These are phyloP conservation scores for Albula goreensis DNA, from an alignment of 2,113 vertebrate species.

Conservation along the genomic window DNA sequence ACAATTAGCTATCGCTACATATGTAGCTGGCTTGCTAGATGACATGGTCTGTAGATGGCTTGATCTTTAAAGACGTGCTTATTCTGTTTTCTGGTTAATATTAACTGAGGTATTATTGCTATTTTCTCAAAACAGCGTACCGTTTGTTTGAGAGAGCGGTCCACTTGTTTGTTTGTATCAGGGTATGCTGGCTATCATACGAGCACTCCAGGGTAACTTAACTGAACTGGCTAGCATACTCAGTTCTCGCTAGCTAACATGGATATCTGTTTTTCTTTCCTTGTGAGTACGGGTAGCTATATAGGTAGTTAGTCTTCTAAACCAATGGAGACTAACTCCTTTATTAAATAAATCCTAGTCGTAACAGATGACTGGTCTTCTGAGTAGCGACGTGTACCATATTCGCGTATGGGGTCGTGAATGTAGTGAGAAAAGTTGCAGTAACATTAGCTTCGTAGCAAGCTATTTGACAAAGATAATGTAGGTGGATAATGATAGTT, in stretches of 20 bases:
- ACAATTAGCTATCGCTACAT: conserved; percentile 10
- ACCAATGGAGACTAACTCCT: neutral
- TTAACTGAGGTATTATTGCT: too few species aligned
- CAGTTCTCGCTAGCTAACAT: neutral
- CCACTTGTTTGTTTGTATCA: neutral
- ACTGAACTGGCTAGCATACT: neutral
- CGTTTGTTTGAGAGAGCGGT: neutral
- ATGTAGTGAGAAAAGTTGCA: too few species aligned
- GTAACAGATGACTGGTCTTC: too few species aligned
- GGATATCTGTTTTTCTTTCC: neutral
- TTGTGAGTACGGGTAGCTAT: neutral
- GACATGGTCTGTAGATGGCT: neutral
- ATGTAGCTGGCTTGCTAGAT: neutral
- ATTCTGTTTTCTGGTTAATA: too few species aligned
- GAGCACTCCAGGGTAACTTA: neutral
- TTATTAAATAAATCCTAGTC: too few species aligned
- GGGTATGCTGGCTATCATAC: neutral
- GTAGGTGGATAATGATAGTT: too few species aligned
- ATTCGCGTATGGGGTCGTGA: too few species aligned
- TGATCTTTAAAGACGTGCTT: neutral
- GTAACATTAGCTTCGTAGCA: too few species aligned
- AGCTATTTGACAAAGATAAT: too few species aligned
- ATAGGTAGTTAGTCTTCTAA: neutral
- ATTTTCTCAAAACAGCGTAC: neutral
- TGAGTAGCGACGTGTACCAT: too few species aligned